Base-by-base conservation (phyloP, 2,888 invertebrate genomes). In the Apodemia hepburni region DNA sequence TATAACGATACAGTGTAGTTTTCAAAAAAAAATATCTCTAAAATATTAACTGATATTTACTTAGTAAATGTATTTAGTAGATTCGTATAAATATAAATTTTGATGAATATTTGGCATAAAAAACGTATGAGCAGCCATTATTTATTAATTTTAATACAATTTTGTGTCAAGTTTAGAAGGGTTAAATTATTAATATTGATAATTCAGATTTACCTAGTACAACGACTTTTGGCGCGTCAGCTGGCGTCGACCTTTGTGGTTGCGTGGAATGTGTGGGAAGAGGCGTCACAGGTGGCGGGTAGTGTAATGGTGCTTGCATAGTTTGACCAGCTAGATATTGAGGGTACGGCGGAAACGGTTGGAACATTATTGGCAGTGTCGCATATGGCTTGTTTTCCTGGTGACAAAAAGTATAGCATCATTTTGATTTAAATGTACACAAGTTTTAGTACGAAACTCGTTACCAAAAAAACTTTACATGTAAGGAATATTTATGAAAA, bases 181-280 rank as follows among this genome's bases (percentile, higher is more conserved):
- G 2, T 22, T 59, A 1, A 42, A 42, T 22, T 22, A 15, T n/a
- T 15, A 42, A 6, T 6, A 15, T 5, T 15, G 5, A 2, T 6
- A 15, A 15, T 42, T 6, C 15, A n/a, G 15, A 69, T 79, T 82
- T 80, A 93, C 94, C 94, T 81, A 93, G 75, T 66, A 93, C 84
- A 63, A 93, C 81, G 65, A 93, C 87, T 80, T 93, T 93, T 15
- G 90, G 83, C 59, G 86, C 85, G 42, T 94, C 94, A 1, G 79
- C 75, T 61, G 84, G 87, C 8, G 80, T 72, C 2, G 82, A 77
- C 66, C 85, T 76, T 12, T 79, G 84, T n/a, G 80, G 67, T 12
- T 79, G 66, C 0, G 77, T 70, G 3, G 77, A 70, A 63, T 84
- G 83, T 0, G 73, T 77, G 60, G 77, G 85, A 72, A 84, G 82